Percentiles rank a stretch among this genome's conserved stretches.
Conservation (phyloP, 2,888 invertebrate genomes). For the Erebia ligea region DNA sequence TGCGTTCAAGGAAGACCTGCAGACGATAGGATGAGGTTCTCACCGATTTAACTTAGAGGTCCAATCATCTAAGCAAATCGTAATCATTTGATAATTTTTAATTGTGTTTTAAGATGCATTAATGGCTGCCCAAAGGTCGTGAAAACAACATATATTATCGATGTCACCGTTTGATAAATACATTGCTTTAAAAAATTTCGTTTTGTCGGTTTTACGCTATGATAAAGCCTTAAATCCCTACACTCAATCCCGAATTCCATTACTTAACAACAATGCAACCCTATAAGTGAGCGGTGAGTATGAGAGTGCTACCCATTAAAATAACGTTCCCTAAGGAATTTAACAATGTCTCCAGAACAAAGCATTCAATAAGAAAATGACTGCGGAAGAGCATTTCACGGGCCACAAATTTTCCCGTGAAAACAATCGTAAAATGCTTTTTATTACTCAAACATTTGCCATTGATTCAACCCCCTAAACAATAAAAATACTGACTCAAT, state of each 20-base stretch:
- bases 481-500: slow-evolving; percentile 83
- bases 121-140: no score
- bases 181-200: no score
- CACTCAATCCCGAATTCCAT: slow-evolving; percentile 19
- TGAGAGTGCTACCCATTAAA: slow-evolving; percentile 45
- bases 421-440: slow-evolving; percentile 80
- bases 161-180: no score
- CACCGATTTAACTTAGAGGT: no score
- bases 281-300: slow-evolving; percentile 15
- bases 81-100: no score
- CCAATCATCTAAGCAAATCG: no score
- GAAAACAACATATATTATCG: no score
- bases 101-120: no score
- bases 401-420: slow-evolving; percentile 80
- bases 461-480: slow-evolving; percentile 78
- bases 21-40: no score
- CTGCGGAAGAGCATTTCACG: slow-evolving; percentile 74
- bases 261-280: slow-evolving; percentile 27
- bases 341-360: slow-evolving; percentile 60
- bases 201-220: no score
- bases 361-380: slow-evolving; percentile 70
- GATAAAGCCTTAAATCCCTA: background rate
- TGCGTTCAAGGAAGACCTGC: no score
- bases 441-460: slow-evolving; percentile 81
- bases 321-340: slow-evolving; percentile 58